Evolutionary conservation across 2,113 vertebrate species (phyloP).

Genomic region (Salvelinus fontinalis): DNA sequence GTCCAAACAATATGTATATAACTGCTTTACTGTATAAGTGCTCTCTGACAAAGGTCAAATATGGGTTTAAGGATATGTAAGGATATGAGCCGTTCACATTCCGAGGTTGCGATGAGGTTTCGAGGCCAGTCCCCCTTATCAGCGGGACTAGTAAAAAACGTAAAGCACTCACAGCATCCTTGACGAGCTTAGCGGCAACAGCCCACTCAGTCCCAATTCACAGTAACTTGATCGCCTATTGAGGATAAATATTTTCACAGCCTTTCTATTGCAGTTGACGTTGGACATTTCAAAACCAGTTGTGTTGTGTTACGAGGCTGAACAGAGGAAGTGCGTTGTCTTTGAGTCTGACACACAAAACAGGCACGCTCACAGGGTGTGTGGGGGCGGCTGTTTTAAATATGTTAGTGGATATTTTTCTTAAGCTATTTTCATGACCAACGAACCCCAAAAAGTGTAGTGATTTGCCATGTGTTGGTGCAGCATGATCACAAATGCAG

Average conservation of each 20-base stretch:
- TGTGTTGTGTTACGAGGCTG: conserved; percentile 42
- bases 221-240: conserved; percentile 47
- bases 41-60: too few relatives aligned
- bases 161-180: conserved; percentile 33
- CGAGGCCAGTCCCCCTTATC: background rate
- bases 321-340: conserved; percentile 50
- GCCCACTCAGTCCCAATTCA: conserved; percentile 27
- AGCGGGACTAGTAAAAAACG: conserved; percentile 51
- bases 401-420: conserved; percentile 53
- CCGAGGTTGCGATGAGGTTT: conserved; percentile 29
- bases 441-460: conserved; percentile 26
- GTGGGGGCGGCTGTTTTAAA: conserved; percentile 45
- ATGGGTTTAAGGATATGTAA: background rate
- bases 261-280: conserved; percentile 53
- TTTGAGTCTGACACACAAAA: conserved; percentile 55
- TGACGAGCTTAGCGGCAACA: conserved; percentile 40
- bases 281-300: conserved; percentile 52
- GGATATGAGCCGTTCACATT: conserved; percentile 18
- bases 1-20: too few relatives aligned
- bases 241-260: conserved; percentile 50
- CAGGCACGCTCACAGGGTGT: conserved; percentile 34
- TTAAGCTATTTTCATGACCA: conserved; percentile 46
- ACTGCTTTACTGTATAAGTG: too few relatives aligned
- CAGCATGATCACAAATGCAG: conserved; percentile 56
- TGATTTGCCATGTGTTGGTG: conserved; percentile 56